These are phyloP conservation scores for Sesia bembeciformis DNA, from an alignment of 2,888 invertebrate genomes.

Conservation along the genomic window DNA sequence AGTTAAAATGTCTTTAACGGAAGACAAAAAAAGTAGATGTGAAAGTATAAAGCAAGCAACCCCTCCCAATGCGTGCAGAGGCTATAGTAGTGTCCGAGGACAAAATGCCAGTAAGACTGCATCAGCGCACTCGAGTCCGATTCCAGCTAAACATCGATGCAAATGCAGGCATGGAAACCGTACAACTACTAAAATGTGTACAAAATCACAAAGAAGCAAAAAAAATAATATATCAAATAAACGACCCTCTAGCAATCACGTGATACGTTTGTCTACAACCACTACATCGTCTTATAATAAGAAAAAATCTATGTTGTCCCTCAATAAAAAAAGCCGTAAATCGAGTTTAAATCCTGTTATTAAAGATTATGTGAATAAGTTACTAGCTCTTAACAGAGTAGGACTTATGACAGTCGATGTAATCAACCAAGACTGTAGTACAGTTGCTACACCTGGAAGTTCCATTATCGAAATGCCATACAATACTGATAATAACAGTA, in stretches of 20 bases:
- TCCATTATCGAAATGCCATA: constrained; percentile 52
- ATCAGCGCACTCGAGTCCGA: neutral
- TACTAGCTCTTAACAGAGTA: constrained; percentile 49
- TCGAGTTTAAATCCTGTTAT: constrained; percentile 30
- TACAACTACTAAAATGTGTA: constrained; percentile 8
- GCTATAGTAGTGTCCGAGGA: constrained; percentile 10
- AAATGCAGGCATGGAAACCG: constrained; percentile 13
- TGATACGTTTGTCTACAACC: constrained; percentile 1
- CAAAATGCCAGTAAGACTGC: neutral
- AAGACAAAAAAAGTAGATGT: constrained; percentile 10
- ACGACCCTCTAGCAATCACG: neutral
- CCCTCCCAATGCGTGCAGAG: constrained; percentile 39
- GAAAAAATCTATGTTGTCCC: constrained; percentile 13
- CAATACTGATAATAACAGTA: constrained; percentile 27
- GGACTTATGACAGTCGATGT: constrained; percentile 54
- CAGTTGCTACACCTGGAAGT: constrained; percentile 59
- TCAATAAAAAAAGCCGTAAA: constrained; percentile 17
- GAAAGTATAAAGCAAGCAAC: constrained; percentile 14
- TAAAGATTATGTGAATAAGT: constrained; percentile 51
- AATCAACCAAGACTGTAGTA: constrained; percentile 58
- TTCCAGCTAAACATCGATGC: constrained; percentile 11
- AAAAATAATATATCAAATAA: neutral
- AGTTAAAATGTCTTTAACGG: constrained; percentile 3
- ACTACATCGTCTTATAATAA: constrained; percentile 13
- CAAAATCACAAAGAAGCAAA: constrained; percentile 15